Percentiles rank a stretch among this genome's conserved stretches.
These are phyloP conservation scores for Sarcophilus harrisii DNA, from an alignment of 2,797 vertebrate genomes.

Conservation along the genomic window DNA sequence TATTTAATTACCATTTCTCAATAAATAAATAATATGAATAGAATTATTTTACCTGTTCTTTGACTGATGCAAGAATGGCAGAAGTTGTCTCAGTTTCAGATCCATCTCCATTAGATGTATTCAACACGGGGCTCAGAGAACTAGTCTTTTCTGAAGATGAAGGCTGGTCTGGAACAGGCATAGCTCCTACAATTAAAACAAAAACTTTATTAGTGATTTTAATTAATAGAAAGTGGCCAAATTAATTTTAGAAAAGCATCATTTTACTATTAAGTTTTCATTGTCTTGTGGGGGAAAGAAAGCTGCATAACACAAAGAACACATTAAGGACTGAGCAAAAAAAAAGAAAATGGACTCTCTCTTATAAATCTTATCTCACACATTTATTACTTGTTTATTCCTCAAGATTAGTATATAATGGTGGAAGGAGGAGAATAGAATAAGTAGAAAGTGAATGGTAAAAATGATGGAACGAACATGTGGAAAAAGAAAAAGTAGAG, in stretches of 20 bases:
- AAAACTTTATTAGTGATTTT: constrained; percentile 22
- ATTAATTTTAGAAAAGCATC: neutral
- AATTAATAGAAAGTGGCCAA: neutral
- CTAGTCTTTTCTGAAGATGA: constrained; percentile 94
- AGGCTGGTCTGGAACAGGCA: constrained; percentile 98
- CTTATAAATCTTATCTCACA: neutral
- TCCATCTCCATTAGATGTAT: constrained; percentile 94
- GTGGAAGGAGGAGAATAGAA: neutral
- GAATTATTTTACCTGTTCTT: constrained; percentile 93
- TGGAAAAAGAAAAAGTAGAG: neutral
- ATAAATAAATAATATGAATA: neutral
- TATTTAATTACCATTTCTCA: neutral
- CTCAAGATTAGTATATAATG: neutral
- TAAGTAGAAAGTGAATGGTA: neutral
- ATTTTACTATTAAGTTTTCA: neutral
- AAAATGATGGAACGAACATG: neutral
- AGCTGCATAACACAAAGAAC: fast-evolving
- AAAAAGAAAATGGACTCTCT: neutral
- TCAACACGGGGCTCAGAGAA: constrained; percentile 93
- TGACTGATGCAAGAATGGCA: constrained; percentile 97
- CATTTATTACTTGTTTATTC: neutral
- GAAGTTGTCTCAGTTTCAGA: constrained; percentile 97
- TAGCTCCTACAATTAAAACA: constrained; percentile 85
- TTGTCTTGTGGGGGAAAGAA: fast-evolving
- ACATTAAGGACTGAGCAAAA: neutral